Evolutionary conservation across 37 sponge, comb jelly and placozoan genomes (phyloP), one percentile per base, ranked within the genome.

Genomic region (Oopsacas minuta): DNA sequence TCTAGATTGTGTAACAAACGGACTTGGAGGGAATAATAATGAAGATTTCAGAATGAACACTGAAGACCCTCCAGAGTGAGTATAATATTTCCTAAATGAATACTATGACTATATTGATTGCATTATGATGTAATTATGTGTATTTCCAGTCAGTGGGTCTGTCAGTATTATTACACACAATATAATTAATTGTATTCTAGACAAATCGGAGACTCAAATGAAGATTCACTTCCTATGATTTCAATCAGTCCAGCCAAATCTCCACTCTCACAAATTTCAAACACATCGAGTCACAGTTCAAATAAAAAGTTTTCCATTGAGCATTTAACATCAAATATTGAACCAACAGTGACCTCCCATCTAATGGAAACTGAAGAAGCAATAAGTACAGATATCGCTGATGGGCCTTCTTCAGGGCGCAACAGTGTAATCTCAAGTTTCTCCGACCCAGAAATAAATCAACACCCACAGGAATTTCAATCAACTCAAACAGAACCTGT

Each of bases 241-340:
- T 61, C 7, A 5, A 61, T 34, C 22, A 61, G 75, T 61, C 75
- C 75, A n/a, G 75, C 22, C 28, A 61, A 61, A 61, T 61, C 75
- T 61, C 75, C 75, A 34, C 20, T 25, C 75, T 61, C 75, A 61
- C 75, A 61, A n/a, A 61, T n/a, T 20, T 61, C 75, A 25, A 61
- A 61, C 30, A 25, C 7, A 10, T 61, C 75, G 75, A 61, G 75
- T 61, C 75, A 61, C 75, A 61, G 22, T n/a, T 61, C 75, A 3
- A 61, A 61, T 12, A n/a, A 61, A 12, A 61, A 61, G 22, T 61
- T 61, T 12, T n/a, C 30, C 22, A 61, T 61, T n/a, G 30, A 61
- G 22, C 75, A 61, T n/a, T 34, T 61, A 25, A 61, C 75, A 12
- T 10, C 75, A 20, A 61, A 61, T 25, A 61, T 34, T 5, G 75